Percentiles rank a stretch among this genome's conserved stretches.
Conservation (phyloP, 2,113 vertebrate genomes). For the Odobenus rosmarus region DNA sequence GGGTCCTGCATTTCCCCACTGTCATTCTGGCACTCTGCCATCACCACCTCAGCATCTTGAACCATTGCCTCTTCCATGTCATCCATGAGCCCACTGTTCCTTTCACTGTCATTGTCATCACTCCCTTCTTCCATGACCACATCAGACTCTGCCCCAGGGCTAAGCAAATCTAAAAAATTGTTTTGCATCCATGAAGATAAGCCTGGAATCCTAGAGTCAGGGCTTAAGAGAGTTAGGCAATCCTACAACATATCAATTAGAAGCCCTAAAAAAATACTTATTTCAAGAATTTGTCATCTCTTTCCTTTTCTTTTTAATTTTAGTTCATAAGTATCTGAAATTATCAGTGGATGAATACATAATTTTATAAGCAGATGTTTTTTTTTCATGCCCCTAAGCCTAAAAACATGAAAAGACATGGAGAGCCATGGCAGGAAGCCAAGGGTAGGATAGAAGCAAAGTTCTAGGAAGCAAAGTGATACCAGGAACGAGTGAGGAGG, state of each 20-base stretch:
- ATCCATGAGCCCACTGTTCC: conserved; percentile 91
- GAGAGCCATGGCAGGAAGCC: not conserved
- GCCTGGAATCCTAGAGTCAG: not conserved
- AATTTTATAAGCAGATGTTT: not conserved
- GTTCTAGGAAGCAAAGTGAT: not conserved
- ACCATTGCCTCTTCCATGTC: conserved; percentile 93
- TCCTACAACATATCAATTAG: conserved; percentile 18
- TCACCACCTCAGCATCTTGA: conserved; percentile 88
- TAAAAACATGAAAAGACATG: not conserved
- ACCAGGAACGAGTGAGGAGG: not conserved
- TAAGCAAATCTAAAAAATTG: conserved; percentile 91
- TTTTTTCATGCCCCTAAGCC: not conserved
- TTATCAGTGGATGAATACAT: not conserved
- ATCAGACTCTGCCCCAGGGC: conserved; percentile 95
- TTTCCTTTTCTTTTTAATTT: not conserved
- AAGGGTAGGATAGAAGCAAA: not conserved
- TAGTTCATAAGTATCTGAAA: not conserved
- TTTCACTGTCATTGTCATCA: conserved; percentile 94
- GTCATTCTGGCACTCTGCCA: conserved; percentile 89
- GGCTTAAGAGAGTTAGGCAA: not conserved
- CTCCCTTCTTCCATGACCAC: conserved; percentile 94
- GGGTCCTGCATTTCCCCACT: conserved; percentile 91
- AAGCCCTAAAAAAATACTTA: not conserved
- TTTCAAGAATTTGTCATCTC: not conserved
- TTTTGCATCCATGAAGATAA: conserved; percentile 60